Evolutionary conservation across 23 tunicate genomes (phyloP).

Genomic region (Styela clava): DNA sequence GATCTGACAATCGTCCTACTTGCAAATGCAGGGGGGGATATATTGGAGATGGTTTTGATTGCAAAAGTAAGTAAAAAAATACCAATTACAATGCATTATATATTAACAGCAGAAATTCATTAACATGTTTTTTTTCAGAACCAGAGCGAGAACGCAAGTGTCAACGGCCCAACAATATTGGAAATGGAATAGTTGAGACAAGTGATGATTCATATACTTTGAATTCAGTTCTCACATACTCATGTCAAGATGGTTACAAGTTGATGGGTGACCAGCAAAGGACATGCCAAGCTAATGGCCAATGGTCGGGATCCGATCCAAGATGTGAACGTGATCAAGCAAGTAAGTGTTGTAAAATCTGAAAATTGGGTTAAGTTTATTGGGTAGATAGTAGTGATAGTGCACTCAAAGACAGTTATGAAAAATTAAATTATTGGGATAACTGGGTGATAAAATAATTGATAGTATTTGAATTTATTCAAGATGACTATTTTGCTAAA

Average conservation of each 20-base stretch:
- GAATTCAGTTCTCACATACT: slow-evolving; percentile 13
- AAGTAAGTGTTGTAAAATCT: no score
- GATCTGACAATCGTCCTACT: neutral
- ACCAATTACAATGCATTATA: no score
- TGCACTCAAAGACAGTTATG: no score
- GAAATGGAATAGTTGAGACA: neutral
- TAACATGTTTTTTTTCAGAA: no score
- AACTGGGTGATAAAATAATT: no score
- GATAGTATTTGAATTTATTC: no score
- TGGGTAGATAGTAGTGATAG: no score
- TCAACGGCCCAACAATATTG: neutral
- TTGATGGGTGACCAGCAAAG: slow-evolving; percentile 9
- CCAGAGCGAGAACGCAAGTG: no score
- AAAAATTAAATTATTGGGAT: no score
- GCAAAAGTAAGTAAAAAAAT: slow-evolving; percentile 14
- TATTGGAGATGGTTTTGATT: slow-evolving; percentile 8
- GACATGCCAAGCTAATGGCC: slow-evolving; percentile 18
- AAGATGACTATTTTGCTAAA: no score
- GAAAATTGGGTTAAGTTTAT: no score
- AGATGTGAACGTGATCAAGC: slow-evolving; percentile 1
- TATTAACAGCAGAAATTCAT: no score
- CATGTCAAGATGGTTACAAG: slow-evolving; percentile 8
- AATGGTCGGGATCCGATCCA: slow-evolving; percentile 17
- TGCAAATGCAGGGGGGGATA: slow-evolving; percentile 16
- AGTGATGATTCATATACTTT: slow-evolving; percentile 1